phyloP scores from a whole-genome alignment of 1,140 invertebrate species.

The Drosophila pallidifrons region DNA sequence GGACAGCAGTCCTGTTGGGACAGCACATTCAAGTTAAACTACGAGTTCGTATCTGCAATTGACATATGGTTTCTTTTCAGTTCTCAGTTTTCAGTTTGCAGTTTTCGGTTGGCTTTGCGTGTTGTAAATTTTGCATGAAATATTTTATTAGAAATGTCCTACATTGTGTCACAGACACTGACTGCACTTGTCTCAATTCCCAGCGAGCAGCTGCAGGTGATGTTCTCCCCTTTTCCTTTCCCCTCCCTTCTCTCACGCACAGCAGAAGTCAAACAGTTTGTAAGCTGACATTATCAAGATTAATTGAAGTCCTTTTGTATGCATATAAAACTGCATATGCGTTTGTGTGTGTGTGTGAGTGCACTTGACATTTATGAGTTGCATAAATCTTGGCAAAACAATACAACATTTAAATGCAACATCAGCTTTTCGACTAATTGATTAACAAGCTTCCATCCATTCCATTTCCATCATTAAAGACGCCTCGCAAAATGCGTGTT shows the following conservation, averaged over 20 bases:
- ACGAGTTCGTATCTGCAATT: slow-evolving; percentile 63
- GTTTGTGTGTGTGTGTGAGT: slow-evolving; percentile 43
- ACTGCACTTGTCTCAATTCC: slow-evolving; percentile 59
- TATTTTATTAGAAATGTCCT: slow-evolving; percentile 75
- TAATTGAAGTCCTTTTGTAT: slow-evolving; percentile 62
- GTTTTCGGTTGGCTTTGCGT: slow-evolving; percentile 40
- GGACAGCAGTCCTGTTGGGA: background rate
- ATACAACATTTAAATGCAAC: slow-evolving; percentile 57
- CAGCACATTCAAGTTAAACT: slow-evolving; percentile 34
- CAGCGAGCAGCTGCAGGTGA: slow-evolving; percentile 64
- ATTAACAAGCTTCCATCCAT: slow-evolving; percentile 35
- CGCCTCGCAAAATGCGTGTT: slow-evolving; percentile 8
- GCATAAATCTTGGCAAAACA: slow-evolving; percentile 65
- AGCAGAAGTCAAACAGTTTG: slow-evolving; percentile 48
- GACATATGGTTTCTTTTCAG: slow-evolving; percentile 82
- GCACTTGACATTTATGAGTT: slow-evolving; percentile 76
- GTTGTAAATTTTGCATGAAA: slow-evolving; percentile 79
- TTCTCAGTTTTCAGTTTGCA: slow-evolving; percentile 21
- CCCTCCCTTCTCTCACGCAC: background rate
- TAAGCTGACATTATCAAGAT: slow-evolving; percentile 74
- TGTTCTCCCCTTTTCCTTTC: background rate
- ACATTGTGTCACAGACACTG: slow-evolving; percentile 20
- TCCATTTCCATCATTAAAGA: background rate
- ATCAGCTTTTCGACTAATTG: slow-evolving; percentile 60
- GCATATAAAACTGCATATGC: slow-evolving; percentile 14